These are phyloP conservation scores for Phengaris alcon DNA, from an alignment of 2,888 invertebrate species.

Conservation along the genomic window DNA sequence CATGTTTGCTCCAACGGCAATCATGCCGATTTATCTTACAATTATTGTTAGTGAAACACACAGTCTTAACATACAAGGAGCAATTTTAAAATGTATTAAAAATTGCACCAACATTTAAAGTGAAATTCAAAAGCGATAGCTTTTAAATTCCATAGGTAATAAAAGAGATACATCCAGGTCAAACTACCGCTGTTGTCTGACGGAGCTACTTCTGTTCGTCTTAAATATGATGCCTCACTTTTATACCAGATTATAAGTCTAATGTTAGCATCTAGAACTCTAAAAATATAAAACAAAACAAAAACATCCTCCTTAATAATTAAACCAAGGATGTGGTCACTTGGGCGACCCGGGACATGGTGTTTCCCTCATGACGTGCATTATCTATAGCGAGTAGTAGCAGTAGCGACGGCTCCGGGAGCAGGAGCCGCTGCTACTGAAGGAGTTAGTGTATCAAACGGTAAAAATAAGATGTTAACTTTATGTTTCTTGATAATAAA, in stretches of 20 bases:
- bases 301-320: slow-evolving; percentile 50
- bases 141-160: slow-evolving; percentile 8
- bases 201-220: neutral
- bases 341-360: slow-evolving; percentile 43
- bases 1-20: neutral
- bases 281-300: slow-evolving; percentile 46
- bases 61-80: slow-evolving; percentile 19
- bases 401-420: neutral
- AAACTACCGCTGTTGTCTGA: neutral
- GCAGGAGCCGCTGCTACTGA: neutral
- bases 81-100: slow-evolving; percentile 22
- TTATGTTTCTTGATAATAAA: neutral
- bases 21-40: slow-evolving; percentile 23
- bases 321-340: slow-evolving; percentile 49
- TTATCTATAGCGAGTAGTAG: slow-evolving; percentile 1
- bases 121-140: slow-evolving; percentile 22
- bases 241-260: slow-evolving; percentile 36
- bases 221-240: slow-evolving; percentile 9
- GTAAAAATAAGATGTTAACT: slow-evolving; percentile 25
- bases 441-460: slow-evolving; percentile 20
- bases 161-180: slow-evolving; percentile 9
- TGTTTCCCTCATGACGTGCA: slow-evolving; percentile 4
- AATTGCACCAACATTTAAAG: slow-evolving; percentile 12
- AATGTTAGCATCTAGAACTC: slow-evolving; percentile 51
- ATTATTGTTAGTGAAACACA: slow-evolving; percentile 29